Conservation (phyloP, 2,113 vertebrate genomes). For the Sylvietta virens region DNA sequence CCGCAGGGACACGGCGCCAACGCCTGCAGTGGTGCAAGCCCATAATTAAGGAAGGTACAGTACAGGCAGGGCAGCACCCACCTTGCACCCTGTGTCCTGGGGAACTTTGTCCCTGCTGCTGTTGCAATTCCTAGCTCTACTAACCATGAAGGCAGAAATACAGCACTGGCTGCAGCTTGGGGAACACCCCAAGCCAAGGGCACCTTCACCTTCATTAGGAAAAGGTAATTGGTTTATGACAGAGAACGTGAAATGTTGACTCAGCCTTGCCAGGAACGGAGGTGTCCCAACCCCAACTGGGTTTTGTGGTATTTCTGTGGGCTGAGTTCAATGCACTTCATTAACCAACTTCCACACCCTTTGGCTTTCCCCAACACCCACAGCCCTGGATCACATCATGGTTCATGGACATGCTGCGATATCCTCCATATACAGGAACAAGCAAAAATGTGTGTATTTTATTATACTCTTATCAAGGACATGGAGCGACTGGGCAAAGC, state of each 20-base stretch:
- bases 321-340: not conserved
- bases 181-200: not conserved
- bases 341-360: not conserved
- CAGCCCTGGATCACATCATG: not conserved
- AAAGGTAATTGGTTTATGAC: not conserved
- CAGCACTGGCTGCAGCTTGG: not conserved
- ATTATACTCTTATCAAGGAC: not conserved
- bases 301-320: not conserved
- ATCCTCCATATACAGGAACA: not conserved
- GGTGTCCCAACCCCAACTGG: not conserved
- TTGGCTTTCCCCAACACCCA: not conserved
- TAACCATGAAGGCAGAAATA: fast-evolving
- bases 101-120: not conserved
- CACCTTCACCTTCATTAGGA: fast-evolving
- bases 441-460: not conserved
- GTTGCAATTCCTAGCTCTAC: fast-evolving
- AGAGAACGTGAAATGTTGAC: fast-evolving
- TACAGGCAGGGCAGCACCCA: fast-evolving
- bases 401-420: not conserved
- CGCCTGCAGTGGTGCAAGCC: fast-evolving
- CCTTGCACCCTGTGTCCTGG: fast-evolving
- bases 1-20: fast-evolving
- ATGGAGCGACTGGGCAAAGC: not conserved
- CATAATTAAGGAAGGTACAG: fast-evolving
- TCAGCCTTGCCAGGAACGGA: fast-evolving